Evolutionary conservation across 2,113 vertebrate genomes (phyloP).

Genomic region (Bambusicola thoracicus): DNA sequence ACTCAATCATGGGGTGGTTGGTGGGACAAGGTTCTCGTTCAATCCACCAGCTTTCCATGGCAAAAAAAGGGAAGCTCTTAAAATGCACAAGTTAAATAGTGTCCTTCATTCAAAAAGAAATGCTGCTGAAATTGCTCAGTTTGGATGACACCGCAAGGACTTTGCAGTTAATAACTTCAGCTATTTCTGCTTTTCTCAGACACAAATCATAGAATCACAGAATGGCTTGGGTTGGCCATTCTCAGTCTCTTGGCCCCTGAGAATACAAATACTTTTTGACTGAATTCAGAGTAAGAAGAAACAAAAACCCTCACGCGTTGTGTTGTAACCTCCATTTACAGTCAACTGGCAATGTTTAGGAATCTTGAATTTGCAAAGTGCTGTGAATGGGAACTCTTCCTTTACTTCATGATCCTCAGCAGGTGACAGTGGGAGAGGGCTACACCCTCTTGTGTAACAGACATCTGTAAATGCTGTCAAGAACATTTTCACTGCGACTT

Average conservation of each 20-base stretch:
- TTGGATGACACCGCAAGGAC: background rate
- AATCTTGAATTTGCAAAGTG: background rate
- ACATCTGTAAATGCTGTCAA: background rate
- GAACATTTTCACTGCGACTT: background rate
- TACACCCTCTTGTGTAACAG: background rate
- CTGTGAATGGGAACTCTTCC: background rate
- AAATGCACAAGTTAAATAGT: background rate
- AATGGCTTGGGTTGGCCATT: too few species aligned
- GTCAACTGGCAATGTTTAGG: background rate
- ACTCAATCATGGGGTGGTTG: fast-evolving
- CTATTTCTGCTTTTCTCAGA: background rate
- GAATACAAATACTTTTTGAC: background rate
- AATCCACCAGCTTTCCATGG: background rate
- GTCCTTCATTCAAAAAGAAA: background rate
- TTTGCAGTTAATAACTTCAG: background rate
- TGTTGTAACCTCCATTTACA: background rate
- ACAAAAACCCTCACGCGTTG: background rate
- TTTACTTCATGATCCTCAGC: background rate
- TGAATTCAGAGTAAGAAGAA: background rate
- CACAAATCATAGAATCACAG: background rate
- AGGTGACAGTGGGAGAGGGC: background rate
- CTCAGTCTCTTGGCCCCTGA: background rate
- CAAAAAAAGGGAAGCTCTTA: background rate
- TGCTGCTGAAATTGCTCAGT: background rate
- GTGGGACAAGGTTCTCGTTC: fast-evolving